Evolutionary conservation across 2,797 vertebrate species (phyloP), one percentile per base, ranked within the genome.

Genomic region (Tiaroga cobitis): DNA sequence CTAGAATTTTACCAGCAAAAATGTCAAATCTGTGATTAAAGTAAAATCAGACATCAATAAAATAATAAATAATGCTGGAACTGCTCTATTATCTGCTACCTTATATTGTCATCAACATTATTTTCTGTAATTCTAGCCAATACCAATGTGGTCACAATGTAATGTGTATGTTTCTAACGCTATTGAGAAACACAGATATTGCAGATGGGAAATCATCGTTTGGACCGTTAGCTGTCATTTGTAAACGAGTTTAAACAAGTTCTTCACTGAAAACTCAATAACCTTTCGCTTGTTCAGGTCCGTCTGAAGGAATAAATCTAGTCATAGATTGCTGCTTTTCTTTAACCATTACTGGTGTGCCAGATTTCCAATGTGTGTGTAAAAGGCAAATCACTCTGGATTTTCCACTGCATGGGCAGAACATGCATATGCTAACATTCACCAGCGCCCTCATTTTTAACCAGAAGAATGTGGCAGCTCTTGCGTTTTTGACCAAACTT

Each of bases 391-490:
- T 61, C 80, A 32, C 51, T 43, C 78, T 77, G 67, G 78, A 86
- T 89, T 93, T 94, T 92, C 92, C 91, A 90, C 90, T 86, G 81
- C 88, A 85, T 56, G 85, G 85, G 92, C 91, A 90, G 88, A 93
- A 87, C 75, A 80, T 89, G 72, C 87, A 86, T 32, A 86, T 46
- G 88, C 85, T 83, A 76, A 86, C 78, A 70, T 88, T 89, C 83
- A 77, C 87, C 80, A 85, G 75, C 83, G 34, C 49, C 83, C 54
- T 86, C 88, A 90, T 89, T 87, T 90, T 86, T 87, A 86, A 76
- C 86, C 82, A 70, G 46, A 89, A 87, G 87, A 88, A 85, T 80
- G 80, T 56, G 78, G 83, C 77, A 70, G 82, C 88, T 88, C 74
- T 73, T 84, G 73, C 87, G 81, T 75, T 82, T 90, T 89, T 90